phyloP scores from a whole-genome alignment of 2,113 vertebrate genomes.

The Tapirus terrestris region DNA sequence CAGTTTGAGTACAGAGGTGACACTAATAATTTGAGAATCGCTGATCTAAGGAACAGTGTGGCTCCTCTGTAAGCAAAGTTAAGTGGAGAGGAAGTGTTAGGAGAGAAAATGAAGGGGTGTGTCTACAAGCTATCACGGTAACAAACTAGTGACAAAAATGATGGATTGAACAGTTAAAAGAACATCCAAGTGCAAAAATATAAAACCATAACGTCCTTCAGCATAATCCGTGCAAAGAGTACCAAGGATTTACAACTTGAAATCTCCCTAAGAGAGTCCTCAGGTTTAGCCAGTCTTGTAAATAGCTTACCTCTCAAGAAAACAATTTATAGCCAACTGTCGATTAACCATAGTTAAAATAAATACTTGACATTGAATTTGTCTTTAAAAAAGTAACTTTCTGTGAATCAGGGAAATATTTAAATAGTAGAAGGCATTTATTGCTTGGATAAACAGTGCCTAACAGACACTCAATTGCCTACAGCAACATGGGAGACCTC shows the following conservation, averaged over 20 bases:
- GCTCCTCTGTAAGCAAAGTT: neutral
- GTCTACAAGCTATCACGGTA: neutral
- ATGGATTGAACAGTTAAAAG: neutral
- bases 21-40: neutral
- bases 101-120: neutral
- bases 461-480: neutral
- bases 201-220: constrained; percentile 4
- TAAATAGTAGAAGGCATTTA: neutral
- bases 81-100: neutral
- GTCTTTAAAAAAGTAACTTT: neutral
- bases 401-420: neutral
- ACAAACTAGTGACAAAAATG: neutral
- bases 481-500: neutral
- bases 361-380: constrained; percentile 17
- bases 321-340: constrained; percentile 33
- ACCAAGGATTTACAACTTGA: neutral
- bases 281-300: neutral
- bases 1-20: neutral
- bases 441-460: neutral
- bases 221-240: neutral
- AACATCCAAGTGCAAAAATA: constrained; percentile 37
- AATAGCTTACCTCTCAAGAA: constrained; percentile 19
- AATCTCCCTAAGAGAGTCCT: neutral
- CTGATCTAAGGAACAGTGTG: neutral
- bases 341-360: constrained; percentile 1